These are phyloP conservation scores for Trematocara macrostoma DNA, from an alignment of 2,113 vertebrate species.

Conservation along the genomic window DNA sequence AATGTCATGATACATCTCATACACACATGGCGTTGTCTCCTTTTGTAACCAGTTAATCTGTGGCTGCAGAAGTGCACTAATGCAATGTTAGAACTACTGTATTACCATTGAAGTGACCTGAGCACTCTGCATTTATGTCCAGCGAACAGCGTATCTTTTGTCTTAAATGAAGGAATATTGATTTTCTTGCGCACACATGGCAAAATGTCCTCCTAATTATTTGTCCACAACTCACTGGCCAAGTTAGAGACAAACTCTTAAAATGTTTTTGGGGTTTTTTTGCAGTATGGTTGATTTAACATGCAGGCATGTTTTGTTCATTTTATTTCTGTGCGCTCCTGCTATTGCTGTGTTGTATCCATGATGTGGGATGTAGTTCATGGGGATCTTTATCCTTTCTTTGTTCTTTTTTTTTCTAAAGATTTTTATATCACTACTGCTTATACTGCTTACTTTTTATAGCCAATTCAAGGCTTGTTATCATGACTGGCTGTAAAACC, in stretches of 20 bases:
- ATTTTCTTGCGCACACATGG: not conserved
- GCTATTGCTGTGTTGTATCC: not conserved
- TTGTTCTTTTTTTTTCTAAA: not conserved
- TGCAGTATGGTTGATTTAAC: constrained; percentile 49
- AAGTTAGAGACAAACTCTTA: constrained; percentile 13
- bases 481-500: not conserved
- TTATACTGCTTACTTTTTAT: not conserved
- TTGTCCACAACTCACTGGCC: not conserved
- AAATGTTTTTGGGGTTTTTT: not conserved
- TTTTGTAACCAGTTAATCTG: constrained; percentile 24
- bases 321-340: not conserved
- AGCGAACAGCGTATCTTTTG: constrained; percentile 4
- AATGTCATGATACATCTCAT: constrained; percentile 41
- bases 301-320: constrained; percentile 73
- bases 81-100: constrained; percentile 57
- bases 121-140: constrained; percentile 23
- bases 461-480: not conserved
- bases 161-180: constrained; percentile 31
- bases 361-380: not conserved
- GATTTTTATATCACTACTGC: not conserved
- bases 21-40: constrained; percentile 4
- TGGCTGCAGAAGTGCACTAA: constrained; percentile 49
- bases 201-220: not conserved
- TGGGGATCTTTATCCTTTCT: not conserved
- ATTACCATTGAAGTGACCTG: constrained; percentile 50